Percentiles rank a stretch among this genome's conserved stretches.
Conservation (phyloP, 2,113 vertebrate genomes). For the Clupea harengus region DNA sequence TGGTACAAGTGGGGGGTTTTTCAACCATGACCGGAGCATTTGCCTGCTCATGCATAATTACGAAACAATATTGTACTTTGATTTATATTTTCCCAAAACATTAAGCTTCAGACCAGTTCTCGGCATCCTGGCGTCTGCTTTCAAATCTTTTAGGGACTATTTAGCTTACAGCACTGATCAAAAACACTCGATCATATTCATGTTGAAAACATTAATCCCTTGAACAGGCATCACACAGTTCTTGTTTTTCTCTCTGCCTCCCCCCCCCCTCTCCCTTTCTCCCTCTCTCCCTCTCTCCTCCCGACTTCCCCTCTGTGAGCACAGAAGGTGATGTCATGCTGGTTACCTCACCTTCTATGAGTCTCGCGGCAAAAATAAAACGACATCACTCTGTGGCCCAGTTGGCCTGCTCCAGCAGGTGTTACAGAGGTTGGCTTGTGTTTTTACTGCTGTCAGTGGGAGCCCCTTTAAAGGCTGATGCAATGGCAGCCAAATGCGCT, state of each 20-base stretch:
- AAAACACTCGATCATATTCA: neutral
- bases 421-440: neutral
- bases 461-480: neutral
- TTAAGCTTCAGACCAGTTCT: neutral
- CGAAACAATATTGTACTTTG: neutral
- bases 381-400: neutral
- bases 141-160: neutral
- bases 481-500: neutral
- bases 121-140: neutral
- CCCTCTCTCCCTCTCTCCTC: neutral
- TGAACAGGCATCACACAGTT: neutral
- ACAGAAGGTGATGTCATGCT: constrained; percentile 17
- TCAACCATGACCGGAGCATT: neutral
- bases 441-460: neutral
- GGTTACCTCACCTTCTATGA: constrained; percentile 5
- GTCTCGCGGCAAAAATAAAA: neutral
- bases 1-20: neutral
- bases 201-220: neutral
- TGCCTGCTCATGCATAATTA: constrained; percentile 3
- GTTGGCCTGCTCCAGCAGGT: constrained; percentile 9
- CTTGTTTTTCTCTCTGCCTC: neutral
- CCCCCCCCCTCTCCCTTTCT: neutral
- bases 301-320: neutral
- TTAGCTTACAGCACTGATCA: neutral
- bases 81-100: neutral